Conservation (phyloP, 2,113 vertebrate genomes). For the Steatornis caripensis region DNA sequence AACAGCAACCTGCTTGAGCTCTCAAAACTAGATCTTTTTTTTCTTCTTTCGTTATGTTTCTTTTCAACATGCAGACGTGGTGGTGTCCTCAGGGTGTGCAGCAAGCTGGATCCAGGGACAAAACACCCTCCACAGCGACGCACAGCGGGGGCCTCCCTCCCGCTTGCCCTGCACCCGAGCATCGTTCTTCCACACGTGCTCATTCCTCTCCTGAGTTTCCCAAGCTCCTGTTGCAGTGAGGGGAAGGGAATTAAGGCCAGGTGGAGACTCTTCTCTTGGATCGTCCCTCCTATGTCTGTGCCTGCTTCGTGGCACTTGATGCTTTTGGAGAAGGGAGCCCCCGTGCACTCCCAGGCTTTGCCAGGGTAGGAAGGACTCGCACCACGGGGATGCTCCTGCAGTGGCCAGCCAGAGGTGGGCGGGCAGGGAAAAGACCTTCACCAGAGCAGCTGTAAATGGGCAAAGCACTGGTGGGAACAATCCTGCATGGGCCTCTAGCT, state of each 20-base stretch:
- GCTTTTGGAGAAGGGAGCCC: not conserved
- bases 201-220: not conserved
- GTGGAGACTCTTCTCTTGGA: not conserved
- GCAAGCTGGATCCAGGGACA: not conserved
- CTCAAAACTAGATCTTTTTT: not conserved
- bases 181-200: rapidly evolving
- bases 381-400: not conserved
- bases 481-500: not conserved
- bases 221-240: not conserved
- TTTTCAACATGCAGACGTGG: not conserved
- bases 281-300: not conserved
- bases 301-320: not conserved
- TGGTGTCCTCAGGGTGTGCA: not conserved
- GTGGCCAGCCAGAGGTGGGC: not conserved
- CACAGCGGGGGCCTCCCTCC: not conserved
- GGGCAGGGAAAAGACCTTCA: not conserved
- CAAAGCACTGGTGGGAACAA: not conserved
- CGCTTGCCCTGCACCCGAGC: not conserved
- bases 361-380: not conserved
- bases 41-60: not conserved
- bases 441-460: not conserved
- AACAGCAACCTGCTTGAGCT: not conserved
- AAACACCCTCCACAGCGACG: not conserved
- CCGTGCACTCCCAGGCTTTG: not conserved
- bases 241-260: not conserved